phyloP scores from a whole-genome alignment of 2,797 vertebrate genomes.

The Mus caroli region DNA sequence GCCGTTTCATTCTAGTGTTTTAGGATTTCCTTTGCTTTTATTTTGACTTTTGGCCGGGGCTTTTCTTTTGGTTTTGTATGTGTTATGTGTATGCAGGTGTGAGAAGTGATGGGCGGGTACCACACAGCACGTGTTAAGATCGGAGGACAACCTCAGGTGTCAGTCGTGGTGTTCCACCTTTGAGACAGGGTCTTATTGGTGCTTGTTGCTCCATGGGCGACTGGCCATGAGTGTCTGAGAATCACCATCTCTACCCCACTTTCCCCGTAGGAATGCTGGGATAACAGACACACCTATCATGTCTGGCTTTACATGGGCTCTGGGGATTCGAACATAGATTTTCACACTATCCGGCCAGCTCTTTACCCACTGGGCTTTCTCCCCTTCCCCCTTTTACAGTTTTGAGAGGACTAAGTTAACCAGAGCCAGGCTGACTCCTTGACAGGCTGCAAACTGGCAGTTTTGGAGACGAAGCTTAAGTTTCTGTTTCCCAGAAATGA shows the following conservation, averaged over 20 bases:
- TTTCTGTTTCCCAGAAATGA: not conserved
- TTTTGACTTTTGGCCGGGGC: not conserved
- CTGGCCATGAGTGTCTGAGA: not conserved
- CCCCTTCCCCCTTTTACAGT: too few species aligned
- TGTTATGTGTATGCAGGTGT: not conserved
- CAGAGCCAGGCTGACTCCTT: not conserved
- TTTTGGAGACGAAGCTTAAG: not conserved
- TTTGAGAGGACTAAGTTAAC: not conserved
- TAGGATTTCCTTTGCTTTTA: not conserved
- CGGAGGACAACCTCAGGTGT: not conserved
- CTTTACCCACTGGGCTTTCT: not conserved
- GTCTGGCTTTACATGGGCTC: not conserved
- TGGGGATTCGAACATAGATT: not conserved
- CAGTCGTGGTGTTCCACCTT: not conserved
- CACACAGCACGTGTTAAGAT: not conserved
- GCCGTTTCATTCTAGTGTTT: not conserved
- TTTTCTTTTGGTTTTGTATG: not conserved
- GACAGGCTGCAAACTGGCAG: not conserved
- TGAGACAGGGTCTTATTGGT: not conserved
- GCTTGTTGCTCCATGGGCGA: too few species aligned
- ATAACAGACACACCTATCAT: not conserved
- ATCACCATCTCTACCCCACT: not conserved
- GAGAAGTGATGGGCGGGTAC: not conserved
- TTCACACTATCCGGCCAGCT: not conserved
- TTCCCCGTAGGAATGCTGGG: not conserved